These are phyloP conservation scores for Hemibagrus wyckioides DNA, from an alignment of 2,113 vertebrate genomes.

Conservation along the genomic window DNA sequence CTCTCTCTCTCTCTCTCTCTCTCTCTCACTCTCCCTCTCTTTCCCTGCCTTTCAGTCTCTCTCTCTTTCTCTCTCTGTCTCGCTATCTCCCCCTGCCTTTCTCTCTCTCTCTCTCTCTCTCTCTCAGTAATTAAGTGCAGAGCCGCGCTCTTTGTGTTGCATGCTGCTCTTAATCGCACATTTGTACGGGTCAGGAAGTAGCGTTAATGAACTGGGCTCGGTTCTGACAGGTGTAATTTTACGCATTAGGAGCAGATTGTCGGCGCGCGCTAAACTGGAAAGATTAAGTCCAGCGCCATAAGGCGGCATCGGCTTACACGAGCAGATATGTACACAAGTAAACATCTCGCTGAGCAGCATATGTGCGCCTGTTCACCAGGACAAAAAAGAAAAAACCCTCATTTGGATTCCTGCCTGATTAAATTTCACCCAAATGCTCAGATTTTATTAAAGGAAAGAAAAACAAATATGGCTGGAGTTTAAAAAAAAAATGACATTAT, in stretches of 20 bases:
- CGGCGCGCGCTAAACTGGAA: constrained; percentile 54
- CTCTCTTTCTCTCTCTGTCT: neutral
- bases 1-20: too few species aligned
- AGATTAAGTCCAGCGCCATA: constrained; percentile 62
- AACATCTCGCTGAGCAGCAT: constrained; percentile 26
- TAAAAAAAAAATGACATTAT: neutral
- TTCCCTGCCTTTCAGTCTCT: neutral
- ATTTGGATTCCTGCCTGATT: neutral
- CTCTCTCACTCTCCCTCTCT: neutral
- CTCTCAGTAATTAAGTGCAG: constrained; percentile 76
- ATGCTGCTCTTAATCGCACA: constrained; percentile 66
- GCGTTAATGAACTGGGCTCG: constrained; percentile 78
- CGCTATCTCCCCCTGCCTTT: neutral
- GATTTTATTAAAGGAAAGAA: neutral
- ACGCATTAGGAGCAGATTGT: constrained; percentile 72
- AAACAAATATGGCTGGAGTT: too few species aligned
- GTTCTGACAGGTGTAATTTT: constrained; percentile 85
- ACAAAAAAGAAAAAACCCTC: neutral
- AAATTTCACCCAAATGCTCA: neutral
- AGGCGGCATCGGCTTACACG: constrained; percentile 57
- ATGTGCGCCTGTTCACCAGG: neutral
- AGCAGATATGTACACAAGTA: constrained; percentile 17
- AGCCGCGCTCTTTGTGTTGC: constrained; percentile 67
- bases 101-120: too few species aligned
- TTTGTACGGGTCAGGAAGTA: constrained; percentile 73